phyloP scores from a whole-genome alignment of 2,113 vertebrate genomes.

The Alligator mississippiensis region DNA sequence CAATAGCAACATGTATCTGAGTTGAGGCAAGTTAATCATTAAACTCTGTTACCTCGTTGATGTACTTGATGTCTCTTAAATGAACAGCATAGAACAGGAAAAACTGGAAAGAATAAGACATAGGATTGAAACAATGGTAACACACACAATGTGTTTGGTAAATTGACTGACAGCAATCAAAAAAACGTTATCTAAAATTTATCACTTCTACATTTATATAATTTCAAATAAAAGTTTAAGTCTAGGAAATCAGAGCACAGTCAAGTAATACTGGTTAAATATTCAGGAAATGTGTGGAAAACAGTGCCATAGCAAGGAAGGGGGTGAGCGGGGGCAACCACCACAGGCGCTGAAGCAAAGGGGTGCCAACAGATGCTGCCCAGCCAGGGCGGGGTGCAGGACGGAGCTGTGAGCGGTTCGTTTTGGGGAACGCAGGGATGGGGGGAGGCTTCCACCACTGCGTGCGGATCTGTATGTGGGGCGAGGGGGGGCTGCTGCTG shows the following conservation, averaged over 20 bases:
- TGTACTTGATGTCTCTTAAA: neutral
- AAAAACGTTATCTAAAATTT: neutral
- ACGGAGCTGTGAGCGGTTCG: too few species aligned
- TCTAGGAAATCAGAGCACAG: neutral
- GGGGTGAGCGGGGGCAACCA: too few species aligned
- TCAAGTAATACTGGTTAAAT: fast-evolving
- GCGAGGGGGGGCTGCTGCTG: too few species aligned
- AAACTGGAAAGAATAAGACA: neutral
- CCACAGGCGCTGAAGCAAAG: too few species aligned
- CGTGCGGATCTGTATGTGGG: too few species aligned
- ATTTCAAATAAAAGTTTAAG: neutral
- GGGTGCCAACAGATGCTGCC: too few species aligned
- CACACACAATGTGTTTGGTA: neutral
- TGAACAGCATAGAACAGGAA: neutral
- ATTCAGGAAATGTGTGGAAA: neutral
- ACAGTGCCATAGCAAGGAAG: neutral
- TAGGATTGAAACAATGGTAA: neutral
- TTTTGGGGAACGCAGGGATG: too few species aligned
- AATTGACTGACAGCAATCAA: fast-evolving
- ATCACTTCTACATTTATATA: neutral
- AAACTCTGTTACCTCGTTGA: neutral
- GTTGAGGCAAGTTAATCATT: neutral
- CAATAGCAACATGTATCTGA: neutral
- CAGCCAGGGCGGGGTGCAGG: too few species aligned
- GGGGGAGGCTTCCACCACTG: too few species aligned